Conservation (phyloP, 2,113 vertebrate species). For the Gobius niger region DNA sequence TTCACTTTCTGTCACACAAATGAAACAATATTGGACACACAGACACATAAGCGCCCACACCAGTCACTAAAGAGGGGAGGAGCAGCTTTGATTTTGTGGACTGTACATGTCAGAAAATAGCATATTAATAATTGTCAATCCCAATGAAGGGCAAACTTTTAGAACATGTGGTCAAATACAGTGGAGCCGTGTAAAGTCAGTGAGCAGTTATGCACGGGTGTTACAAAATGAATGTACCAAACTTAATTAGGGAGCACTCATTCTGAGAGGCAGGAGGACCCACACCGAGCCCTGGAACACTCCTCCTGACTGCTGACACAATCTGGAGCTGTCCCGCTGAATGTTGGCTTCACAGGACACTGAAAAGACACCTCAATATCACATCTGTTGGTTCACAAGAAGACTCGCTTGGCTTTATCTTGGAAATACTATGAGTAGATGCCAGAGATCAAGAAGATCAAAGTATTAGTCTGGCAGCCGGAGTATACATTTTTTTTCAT, state of each 20-base stretch:
- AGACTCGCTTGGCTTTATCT: not conserved
- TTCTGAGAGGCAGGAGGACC: conserved; percentile 15
- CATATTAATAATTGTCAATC: conserved; percentile 7
- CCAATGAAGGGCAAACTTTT: conserved; percentile 2
- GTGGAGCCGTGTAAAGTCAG: not conserved
- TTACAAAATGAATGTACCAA: not conserved
- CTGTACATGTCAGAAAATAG: conserved; percentile 30
- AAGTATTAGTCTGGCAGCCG: too few species aligned
- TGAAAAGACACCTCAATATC: not conserved
- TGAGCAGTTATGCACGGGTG: conserved; percentile 12
- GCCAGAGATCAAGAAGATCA: too few species aligned
- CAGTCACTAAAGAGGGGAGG: conserved; percentile 6
- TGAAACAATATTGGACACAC: not conserved
- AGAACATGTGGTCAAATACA: not conserved
- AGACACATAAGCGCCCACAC: not conserved
- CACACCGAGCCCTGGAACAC: conserved; percentile 22
- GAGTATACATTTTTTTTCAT: too few species aligned
- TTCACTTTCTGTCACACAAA: not conserved
- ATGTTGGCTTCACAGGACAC: not conserved
- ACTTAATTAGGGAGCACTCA: conserved; percentile 33
- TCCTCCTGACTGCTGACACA: conserved; percentile 15
- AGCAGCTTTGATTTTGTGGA: not conserved
- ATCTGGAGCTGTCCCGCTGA: conserved; percentile 13
- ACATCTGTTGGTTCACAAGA: not conserved
- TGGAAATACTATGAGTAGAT: too few species aligned